Base-by-base conservation (phyloP, 2,888 invertebrate genomes). In the Andrena praecox region DNA sequence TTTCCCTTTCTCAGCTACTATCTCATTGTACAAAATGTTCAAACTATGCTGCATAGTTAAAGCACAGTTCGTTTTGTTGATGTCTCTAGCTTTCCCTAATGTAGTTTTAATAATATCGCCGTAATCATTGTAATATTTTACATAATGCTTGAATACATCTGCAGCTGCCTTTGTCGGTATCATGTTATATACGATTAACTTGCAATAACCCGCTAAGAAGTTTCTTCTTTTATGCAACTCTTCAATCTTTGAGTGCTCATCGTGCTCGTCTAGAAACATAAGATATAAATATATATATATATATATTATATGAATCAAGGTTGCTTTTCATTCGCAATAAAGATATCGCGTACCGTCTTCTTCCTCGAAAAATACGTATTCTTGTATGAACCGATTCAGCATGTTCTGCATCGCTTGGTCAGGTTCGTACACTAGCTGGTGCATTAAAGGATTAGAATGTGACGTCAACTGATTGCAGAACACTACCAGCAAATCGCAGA, bases 61-160 rank as follows among this genome's bases (percentile, higher is more conserved):
- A 7, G 99, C 98, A 94, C 99, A 99, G 93, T 97, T 97, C 56
- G 98, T 97, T 95, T 99, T 99, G 95, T 99, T 99, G 90, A 99
- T 98, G 95, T 99, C 99, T 87, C 99, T 96, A 12, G 99, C 98
- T 95, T 99, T 99, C 90, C 98, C 98, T 90, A 99, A 95, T 10
- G 99, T 99, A 50, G 98, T 97, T 95, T 99, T 99, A 88, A 99
- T 97, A 70, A 99, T 99, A 94, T 99, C 99, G 68, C 99, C 99
- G 94, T 99, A 99, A 94, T 99, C 99, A 93, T 99, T 98, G 94
- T 99, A 99, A 94, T 98, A 99, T 96, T 98, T 98, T 80, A 99
- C 98, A 94, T 99, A 99, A 94, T 99, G 98, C 94, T 99, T 98
- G 94, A 99, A 99, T 77, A 99, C 97, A 93, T 98, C 98, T 0